Percentiles rank a stretch among this genome's conserved stretches.
Evolutionary conservation across 2,888 invertebrate genomes (phyloP).

Genomic region (Masnerella sp.): DNA sequence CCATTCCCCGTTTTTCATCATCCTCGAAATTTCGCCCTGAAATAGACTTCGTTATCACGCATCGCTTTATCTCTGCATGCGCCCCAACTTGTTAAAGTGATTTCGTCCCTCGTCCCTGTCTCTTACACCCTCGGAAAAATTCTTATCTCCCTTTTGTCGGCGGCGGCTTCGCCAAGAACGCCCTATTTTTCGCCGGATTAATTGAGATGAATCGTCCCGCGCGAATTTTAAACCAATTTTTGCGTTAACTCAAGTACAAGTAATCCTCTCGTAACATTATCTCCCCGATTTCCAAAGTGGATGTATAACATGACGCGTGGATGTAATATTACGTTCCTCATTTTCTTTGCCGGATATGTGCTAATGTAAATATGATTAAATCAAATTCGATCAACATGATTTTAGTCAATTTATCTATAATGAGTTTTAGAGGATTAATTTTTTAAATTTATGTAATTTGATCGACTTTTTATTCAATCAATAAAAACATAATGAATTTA

Average conservation of each 20-base stretch:
- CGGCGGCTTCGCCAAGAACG: constrained; percentile 1
- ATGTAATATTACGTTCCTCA: constrained; percentile 16
- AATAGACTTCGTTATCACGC: constrained; percentile 21
- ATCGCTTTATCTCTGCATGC: constrained; percentile 17
- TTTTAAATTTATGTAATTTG: too few relatives aligned
- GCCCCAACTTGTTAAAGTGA: constrained; percentile 36
- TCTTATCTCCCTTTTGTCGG: constrained; percentile 26
- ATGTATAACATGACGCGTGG: constrained; percentile 12
- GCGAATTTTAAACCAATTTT: constrained; percentile 15
- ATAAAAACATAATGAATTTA: too few relatives aligned
- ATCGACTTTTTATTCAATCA: too few relatives aligned
- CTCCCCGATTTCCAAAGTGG: constrained; percentile 7
- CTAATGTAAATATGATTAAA: constrained; percentile 23
- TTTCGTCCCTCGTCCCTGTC: constrained; percentile 31
- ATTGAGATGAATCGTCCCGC: constrained; percentile 29
- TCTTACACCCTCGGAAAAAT: constrained; percentile 29
- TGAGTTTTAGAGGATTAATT: too few relatives aligned
- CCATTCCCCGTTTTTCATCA: neutral
- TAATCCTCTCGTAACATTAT: constrained; percentile 25
- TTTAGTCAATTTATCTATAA: too few relatives aligned
- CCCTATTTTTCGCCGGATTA: constrained; percentile 26
- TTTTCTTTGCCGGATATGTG: constrained; percentile 7
- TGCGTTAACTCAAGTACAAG: neutral
- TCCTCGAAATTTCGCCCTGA: neutral
- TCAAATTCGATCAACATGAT: neutral